Base-by-base conservation (phyloP, 37 sponge, comb jelly and placozoan species). In the Diacarnus erythraeanus region DNA sequence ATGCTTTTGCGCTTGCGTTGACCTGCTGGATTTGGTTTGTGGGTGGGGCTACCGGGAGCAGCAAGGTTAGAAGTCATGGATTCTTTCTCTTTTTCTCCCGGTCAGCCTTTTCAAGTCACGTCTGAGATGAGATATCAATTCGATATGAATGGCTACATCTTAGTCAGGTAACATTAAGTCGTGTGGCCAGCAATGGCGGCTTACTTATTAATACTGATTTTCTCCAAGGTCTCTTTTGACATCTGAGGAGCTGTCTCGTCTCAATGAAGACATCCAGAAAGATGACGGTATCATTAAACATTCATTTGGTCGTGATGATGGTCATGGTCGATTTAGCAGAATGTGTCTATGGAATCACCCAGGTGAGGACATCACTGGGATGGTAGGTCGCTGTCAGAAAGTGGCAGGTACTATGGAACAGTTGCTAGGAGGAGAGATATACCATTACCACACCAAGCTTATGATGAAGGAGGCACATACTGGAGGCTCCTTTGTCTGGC, bases 371-470 rank as follows among this genome's bases (percentile, higher is more conserved):
- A 76, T 90, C 61, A 90, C 91, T 31, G 94, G 94, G 59, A 90
- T 96, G 91, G 80, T 91, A 34, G 88, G 74, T 18, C 71, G 94
- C 41, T 87, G 86, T 74, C 83, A 90, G 80, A 93, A 93, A 71
- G 91, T 88, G 31, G 91, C 84, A 5, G 86, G 84, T 21, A 96
- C 97, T 20, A 91, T 84, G 85, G 91, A 88, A 39, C 60, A 88
- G 88, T 74, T 94, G 69, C 80, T 94, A 42, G 91, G 89, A 42
- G 97, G 94, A 60, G 97, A 96, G 69, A 94, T 93, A 10, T 96
- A 96, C 75, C 97, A 96, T 60, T 96, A 96, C 78, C 97, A 96
- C 72, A 90, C 93, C 58, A 96, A 96, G 75, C 87, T 96, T 51
- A 93, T 96, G 84, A 93, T 96, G 91, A 96, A 96, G 78, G 97